phyloP scores from a whole-genome alignment of 2,888 invertebrate genomes.

The Mechanitis mazaeus region DNA sequence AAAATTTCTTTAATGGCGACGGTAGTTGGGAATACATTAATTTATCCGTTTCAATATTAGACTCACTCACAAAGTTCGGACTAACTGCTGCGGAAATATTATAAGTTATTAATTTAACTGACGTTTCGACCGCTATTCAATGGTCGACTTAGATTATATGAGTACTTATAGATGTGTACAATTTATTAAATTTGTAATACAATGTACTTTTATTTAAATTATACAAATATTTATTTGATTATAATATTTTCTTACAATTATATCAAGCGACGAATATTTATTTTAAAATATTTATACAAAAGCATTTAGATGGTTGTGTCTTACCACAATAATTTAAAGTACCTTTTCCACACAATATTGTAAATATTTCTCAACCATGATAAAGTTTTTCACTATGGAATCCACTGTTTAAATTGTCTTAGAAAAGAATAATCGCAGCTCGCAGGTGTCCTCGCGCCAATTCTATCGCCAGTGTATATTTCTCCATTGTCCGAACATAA shows the following conservation, averaged over 20 bases:
- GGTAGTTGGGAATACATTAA: conserved; percentile 62
- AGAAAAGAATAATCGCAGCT: conserved; percentile 34
- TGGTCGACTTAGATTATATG: not conserved
- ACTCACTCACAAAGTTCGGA: conserved; percentile 69
- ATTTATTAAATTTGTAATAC: too few relatives aligned
- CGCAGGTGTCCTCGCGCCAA: conserved; percentile 63
- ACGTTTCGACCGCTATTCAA: not conserved
- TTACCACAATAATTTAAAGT: too few relatives aligned
- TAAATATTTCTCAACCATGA: too few relatives aligned
- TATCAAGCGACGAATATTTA: too few relatives aligned
- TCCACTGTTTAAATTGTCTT: not conserved
- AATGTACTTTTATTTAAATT: too few relatives aligned
- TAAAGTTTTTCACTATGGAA: not conserved
- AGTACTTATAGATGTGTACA: not conserved
- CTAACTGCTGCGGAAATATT: conserved; percentile 62
- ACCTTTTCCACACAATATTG: too few relatives aligned
- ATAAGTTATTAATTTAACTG: conserved; percentile 60
- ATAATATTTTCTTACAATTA: too few relatives aligned
- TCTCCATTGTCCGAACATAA: conserved; percentile 62
- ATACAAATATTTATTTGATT: too few relatives aligned
- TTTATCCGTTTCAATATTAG: conserved; percentile 70
- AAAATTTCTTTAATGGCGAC: conserved; percentile 27
- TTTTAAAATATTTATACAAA: too few relatives aligned
- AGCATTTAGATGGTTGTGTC: too few relatives aligned
- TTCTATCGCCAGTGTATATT: conserved; percentile 64